Base-by-base conservation (phyloP, 2,888 invertebrate genomes). In the Tipula vernalis region DNA sequence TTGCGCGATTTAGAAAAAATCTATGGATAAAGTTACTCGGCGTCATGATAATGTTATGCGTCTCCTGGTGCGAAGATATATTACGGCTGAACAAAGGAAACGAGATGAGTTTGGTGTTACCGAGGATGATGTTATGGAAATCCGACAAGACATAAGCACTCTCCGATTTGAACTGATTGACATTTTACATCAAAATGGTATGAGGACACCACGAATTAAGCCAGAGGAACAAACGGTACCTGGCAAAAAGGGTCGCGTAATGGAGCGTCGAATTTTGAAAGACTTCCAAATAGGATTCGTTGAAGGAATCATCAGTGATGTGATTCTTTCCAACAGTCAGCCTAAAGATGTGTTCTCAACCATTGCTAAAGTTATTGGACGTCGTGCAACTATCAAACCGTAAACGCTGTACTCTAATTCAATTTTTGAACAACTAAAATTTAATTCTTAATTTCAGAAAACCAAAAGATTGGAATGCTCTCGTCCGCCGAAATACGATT, bases 51-150 rank as follows among this genome's bases (percentile, higher is more conserved):
- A 94, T 44, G 96, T 98, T 5, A 98, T 98, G 95, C 94, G 96
- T 88, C 94, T 98, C 86, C 92, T 99, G 87, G 96, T 99, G 36
- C 94, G 98, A 87, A 94, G 99, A 51, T 99, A 98, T 92, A 96
- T 99, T 15, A 97, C 96, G 0, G 95, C 96, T 0, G 97, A 97
- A 90, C 97, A 97, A 91, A 92, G 96, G 84, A 97, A 96, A 88
- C 94, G 97, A 86, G 98, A 98, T 90, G 97, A 98, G 87, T 96
- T 95, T 88, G 97, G 97, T 8, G 96, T 99, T 36, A 98, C 97
- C 0, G 99, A 99, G 90, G 99, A 99, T 91, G 99, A 99, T 91
- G 97, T 99, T 88, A 98, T 98, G 94, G 99, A 99, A 93, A 97
- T 99, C 89, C 94, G 99, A 89, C 98, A 99, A 90, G 99, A 99